Evolutionary conservation across 2,113 vertebrate genomes (phyloP).

Genomic region (Albula glossodonta): DNA sequence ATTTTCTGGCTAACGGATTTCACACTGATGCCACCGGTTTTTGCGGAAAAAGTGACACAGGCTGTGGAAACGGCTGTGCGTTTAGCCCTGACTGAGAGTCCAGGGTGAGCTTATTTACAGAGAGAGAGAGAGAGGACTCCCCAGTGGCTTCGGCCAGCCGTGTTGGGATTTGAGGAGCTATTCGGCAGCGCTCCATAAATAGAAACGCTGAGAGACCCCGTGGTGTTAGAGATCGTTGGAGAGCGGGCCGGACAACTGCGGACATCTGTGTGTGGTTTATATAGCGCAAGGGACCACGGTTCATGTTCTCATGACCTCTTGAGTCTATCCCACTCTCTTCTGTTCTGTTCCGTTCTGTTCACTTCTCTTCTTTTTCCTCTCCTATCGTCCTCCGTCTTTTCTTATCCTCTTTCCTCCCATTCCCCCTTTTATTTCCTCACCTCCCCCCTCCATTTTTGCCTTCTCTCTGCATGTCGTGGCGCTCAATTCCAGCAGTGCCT

Average conservation of each 20-base stretch:
- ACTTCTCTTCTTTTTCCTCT: neutral
- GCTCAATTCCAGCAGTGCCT: neutral
- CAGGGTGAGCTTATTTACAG: neutral
- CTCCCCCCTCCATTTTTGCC: too few relatives aligned
- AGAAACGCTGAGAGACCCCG: fast-evolving
- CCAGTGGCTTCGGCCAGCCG: slow-evolving; percentile 20
- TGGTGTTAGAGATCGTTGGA: neutral
- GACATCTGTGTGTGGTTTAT: slow-evolving; percentile 43
- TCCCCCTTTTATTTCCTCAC: too few relatives aligned
- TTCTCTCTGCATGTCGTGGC: too few relatives aligned
- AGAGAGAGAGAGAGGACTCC: neutral
- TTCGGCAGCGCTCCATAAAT: slow-evolving; percentile 27
- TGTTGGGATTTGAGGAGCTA: neutral
- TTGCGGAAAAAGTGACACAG: too few relatives aligned
- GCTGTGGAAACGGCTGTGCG: too few relatives aligned
- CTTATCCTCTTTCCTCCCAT: neutral
- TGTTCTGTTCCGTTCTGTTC: neutral
- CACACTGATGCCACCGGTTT: too few relatives aligned
- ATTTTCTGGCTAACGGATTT: too few relatives aligned
- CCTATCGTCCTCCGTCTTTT: neutral
- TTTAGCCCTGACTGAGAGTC: too few relatives aligned
- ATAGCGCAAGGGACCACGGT: slow-evolving; percentile 17
- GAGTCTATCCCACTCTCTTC: neutral
- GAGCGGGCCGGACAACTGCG: fast-evolving
- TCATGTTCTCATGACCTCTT: slow-evolving; percentile 48